Conservation (phyloP, 2,113 vertebrate species). For the Podarcis muralis region DNA sequence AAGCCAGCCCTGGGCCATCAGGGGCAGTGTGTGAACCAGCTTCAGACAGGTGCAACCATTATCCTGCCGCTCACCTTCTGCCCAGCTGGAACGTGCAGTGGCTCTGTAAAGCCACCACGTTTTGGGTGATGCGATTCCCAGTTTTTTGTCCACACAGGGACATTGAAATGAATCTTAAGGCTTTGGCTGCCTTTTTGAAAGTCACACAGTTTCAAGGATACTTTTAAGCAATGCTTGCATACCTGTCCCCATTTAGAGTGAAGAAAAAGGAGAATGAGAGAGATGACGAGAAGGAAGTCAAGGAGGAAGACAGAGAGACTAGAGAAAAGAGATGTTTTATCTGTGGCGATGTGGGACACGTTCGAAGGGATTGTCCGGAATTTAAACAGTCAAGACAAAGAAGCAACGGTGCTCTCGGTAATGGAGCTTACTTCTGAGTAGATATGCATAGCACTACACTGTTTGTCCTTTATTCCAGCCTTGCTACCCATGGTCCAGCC, state of each 20-base stretch:
- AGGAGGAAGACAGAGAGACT: slow-evolving; percentile 91
- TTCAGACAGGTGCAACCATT: too few species aligned
- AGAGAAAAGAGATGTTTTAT: slow-evolving; percentile 96
- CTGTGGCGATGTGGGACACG: slow-evolving; percentile 94
- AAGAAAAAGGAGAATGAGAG: slow-evolving; percentile 97
- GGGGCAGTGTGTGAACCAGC: too few species aligned
- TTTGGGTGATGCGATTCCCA: too few species aligned
- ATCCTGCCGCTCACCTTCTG: too few species aligned
- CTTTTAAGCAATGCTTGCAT: slow-evolving; percentile 60
- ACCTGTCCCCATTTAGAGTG: slow-evolving; percentile 79
- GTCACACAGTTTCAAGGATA: not conserved
- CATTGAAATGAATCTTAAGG: not conserved
- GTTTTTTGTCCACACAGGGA: not conserved
- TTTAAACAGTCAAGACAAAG: slow-evolving; percentile 91
- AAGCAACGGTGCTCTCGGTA: slow-evolving; percentile 78
- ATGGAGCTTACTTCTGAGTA: not conserved
- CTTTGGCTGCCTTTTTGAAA: not conserved
- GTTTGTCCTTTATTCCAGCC: not conserved
- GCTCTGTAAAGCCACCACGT: too few species aligned
- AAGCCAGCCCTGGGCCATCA: too few species aligned
- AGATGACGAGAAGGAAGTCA: slow-evolving; percentile 88
- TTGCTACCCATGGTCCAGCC: not conserved
- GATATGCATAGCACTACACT: not conserved
- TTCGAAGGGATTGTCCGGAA: slow-evolving; percentile 94
- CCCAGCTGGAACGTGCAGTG: too few species aligned